Conservation (phyloP, 2,888 invertebrate species). For the Trissolcus japonicus region DNA sequence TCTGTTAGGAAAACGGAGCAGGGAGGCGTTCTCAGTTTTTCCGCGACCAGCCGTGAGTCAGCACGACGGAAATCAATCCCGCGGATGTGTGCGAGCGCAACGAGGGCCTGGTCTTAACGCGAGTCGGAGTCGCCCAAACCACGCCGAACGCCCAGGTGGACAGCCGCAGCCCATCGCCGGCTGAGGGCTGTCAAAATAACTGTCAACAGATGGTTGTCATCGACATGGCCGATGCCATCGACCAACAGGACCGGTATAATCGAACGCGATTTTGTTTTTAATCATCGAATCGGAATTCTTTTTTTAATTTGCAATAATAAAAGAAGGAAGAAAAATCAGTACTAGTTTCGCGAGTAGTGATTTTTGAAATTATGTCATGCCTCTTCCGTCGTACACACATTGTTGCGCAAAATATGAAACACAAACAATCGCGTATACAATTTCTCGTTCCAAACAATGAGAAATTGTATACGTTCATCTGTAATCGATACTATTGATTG, state of each 20-base stretch:
- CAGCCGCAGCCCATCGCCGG: slow-evolving; percentile 28
- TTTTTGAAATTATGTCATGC: neutral
- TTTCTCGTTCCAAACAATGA: no score
- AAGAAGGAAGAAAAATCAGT: no score
- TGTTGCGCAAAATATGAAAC: neutral
- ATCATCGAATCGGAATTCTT: no score
- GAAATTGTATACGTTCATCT: no score
- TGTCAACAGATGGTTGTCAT: slow-evolving; percentile 72
- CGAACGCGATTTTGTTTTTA: no score
- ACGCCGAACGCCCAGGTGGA: slow-evolving; percentile 31
- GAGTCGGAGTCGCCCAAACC: neutral
- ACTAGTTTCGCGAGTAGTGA: no score
- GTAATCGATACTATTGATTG: no score
- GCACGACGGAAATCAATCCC: neutral
- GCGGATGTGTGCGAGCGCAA: neutral
- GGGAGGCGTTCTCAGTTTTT: slow-evolving; percentile 24
- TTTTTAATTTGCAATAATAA: no score
- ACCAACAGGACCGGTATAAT: slow-evolving; percentile 71
- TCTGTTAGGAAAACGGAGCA: slow-evolving; percentile 29
- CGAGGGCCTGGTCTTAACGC: neutral
- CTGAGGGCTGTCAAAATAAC: slow-evolving; percentile 10
- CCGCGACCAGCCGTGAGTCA: slow-evolving; percentile 34
- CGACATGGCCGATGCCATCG: slow-evolving; percentile 72
- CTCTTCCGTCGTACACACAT: slow-evolving; percentile 9
- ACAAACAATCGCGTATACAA: neutral